These are phyloP conservation scores for Lamproptera curius DNA, from an alignment of 2,888 invertebrate species.

Conservation along the genomic window DNA sequence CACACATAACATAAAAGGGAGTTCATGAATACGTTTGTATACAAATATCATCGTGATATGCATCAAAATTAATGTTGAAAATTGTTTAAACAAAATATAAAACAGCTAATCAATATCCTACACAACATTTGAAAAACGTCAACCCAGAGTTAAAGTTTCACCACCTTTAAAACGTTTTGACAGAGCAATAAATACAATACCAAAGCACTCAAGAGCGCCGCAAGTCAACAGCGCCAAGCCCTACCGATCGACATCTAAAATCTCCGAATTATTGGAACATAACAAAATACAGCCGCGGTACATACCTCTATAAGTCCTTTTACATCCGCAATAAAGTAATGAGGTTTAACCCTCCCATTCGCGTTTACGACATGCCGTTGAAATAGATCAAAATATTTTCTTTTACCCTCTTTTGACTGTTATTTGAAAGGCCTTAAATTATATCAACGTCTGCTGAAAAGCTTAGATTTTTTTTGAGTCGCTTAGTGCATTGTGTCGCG, in stretches of 20 bases:
- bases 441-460: background rate
- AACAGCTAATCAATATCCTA: too few relatives aligned
- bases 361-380: constrained; percentile 59
- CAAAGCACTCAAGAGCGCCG: background rate
- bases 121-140: too few relatives aligned
- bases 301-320: constrained; percentile 68
- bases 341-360: constrained; percentile 71
- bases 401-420: constrained; percentile 24
- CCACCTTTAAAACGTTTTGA: too few relatives aligned
- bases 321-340: constrained; percentile 74
- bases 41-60: too few relatives aligned
- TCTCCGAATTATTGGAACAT: constrained; percentile 67
- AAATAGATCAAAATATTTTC: constrained; percentile 60
- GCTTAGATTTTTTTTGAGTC: too few relatives aligned
- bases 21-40: too few relatives aligned
- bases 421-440: constrained; percentile 18
- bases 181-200: too few relatives aligned
- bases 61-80: too few relatives aligned
- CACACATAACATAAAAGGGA: too few relatives aligned
- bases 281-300: constrained; percentile 63
- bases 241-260: constrained; percentile 28
- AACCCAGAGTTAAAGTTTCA: too few relatives aligned
- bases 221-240: constrained; percentile 12
- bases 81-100: too few relatives aligned
- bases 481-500: too few relatives aligned